Evolutionary conservation across 2,888 invertebrate species (phyloP), one percentile per base, ranked within the genome.

Genomic region (Meta bourneti): DNA sequence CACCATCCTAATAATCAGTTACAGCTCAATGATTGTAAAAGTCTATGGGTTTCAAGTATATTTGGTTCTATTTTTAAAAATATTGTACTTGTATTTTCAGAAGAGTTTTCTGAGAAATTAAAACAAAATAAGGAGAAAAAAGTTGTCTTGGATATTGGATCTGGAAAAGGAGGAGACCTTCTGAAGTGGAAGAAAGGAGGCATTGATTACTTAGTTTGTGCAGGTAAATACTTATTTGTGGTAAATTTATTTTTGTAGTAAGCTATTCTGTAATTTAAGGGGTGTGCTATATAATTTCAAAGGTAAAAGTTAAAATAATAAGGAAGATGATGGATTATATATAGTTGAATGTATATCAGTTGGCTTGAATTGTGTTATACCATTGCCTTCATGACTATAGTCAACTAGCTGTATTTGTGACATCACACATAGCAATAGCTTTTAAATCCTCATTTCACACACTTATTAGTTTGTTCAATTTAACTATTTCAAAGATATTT

Each of bases 151-250:
- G 99, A 99, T 95, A 97, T 99, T 96, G 98, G 99, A 94, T 99
- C 99, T 95, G 99, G 99, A 0, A 99, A 99, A 96, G 99, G 99
- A 34, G 99, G 99, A 1, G 99, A 99, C 95, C 96, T 99, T 69
- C 96, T 97, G n/a, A 99, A 99, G 95, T 99, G 99, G 98, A 96
- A 96, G 92, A 98, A 97, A 94, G 97, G 95, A 16, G 96, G 84
- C 95, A 97, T 98, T 82, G 96, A 96, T 1, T 97, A 98, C 95
- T 96, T 98, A 20, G 97, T 98, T 90, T 98, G 98, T 95, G 97
- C 97, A 79, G 99, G 95, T 95, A 93, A 81, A 7, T 48, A 48
- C 7, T 4, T 49, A 16, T 52, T 84, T 5, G 4, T 34, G 34
- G 34, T 34, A 34, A 34, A 34, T 34, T 34, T 2, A 34, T 74